Evolutionary conservation across 1,140 invertebrate species (phyloP).

Genomic region (Dicyema japonicum): DNA sequence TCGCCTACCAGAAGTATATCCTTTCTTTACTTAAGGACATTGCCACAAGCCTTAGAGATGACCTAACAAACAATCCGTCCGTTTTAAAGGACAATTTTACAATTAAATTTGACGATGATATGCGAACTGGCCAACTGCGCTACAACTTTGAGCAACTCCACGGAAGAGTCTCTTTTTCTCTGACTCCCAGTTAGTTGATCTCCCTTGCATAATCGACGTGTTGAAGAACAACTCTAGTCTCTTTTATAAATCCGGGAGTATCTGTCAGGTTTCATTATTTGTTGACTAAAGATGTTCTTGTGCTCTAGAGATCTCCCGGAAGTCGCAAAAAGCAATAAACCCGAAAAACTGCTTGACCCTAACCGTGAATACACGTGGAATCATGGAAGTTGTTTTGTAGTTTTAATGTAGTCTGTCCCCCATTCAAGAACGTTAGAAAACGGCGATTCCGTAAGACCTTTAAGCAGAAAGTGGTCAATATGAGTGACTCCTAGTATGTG

Average conservation of each 20-base stretch:
- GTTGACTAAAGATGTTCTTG: constrained; percentile 11
- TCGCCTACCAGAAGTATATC: too few species aligned
- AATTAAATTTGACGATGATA: too few species aligned
- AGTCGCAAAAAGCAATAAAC: neutral
- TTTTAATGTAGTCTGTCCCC: constrained; percentile 34
- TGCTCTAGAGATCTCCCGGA: constrained; percentile 10
- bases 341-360: neutral
- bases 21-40: too few species aligned
- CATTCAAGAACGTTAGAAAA: constrained; percentile 65
- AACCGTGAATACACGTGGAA: neutral
- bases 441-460: constrained; percentile 66
- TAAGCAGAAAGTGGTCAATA: constrained; percentile 39
- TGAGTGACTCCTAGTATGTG: constrained; percentile 21
- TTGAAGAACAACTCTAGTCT: constrained; percentile 75
- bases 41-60: too few species aligned
- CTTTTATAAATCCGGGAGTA: constrained; percentile 80
- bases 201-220: constrained; percentile 63
- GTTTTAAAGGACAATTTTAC: too few species aligned
- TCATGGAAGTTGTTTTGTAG: neutral
- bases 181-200: constrained; percentile 36
- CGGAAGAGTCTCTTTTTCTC: too few species aligned
- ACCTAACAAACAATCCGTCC: too few species aligned
- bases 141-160: too few species aligned
- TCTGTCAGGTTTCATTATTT: constrained; percentile 34
- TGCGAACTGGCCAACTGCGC: too few species aligned